These are phyloP conservation scores for Microcaecilia unicolor DNA, from an alignment of 2,797 vertebrate genomes.

Conservation along the genomic window DNA sequence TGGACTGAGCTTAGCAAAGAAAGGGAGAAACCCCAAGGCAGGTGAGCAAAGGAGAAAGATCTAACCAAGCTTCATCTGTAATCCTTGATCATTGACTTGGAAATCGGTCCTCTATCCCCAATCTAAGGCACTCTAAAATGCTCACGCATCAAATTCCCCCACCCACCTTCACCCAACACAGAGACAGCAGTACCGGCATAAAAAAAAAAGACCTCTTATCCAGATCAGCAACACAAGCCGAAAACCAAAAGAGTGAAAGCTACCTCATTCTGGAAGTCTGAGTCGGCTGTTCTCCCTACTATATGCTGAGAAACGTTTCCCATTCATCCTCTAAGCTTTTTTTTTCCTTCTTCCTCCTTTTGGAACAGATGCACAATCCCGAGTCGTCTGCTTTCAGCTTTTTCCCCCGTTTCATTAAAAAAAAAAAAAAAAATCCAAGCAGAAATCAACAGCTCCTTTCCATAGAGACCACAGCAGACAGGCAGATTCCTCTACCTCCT, in stretches of 20 bases:
- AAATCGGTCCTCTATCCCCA: no score
- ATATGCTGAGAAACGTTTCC: constrained; percentile 57
- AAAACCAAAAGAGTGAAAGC: constrained; percentile 27
- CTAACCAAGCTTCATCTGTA: no score
- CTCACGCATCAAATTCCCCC: no score
- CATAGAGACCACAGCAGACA: neutral
- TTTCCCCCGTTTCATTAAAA: constrained; percentile 23
- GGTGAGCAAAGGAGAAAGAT: no score
- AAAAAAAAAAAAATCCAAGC: no score
- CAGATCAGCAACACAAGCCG: constrained; percentile 24
- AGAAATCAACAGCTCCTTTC: neutral
- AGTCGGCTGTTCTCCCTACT: constrained; percentile 62
- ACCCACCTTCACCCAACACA: no score
- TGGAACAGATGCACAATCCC: constrained; percentile 61
- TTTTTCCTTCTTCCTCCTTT: constrained; percentile 34
- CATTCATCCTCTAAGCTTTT: constrained; percentile 62
- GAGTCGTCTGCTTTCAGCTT: constrained; percentile 36
- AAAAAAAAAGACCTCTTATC: constrained; percentile 42
- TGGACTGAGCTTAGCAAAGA: no score
- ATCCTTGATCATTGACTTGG: no score
- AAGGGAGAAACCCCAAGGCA: no score
- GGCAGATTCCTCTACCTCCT: constrained; percentile 1
- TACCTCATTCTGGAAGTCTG: constrained; percentile 71
- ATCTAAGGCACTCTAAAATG: no score
- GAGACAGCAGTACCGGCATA: no score